Evolutionary conservation across 1,140 invertebrate genomes (phyloP).

Genomic region (Listronotus bonariensis): DNA sequence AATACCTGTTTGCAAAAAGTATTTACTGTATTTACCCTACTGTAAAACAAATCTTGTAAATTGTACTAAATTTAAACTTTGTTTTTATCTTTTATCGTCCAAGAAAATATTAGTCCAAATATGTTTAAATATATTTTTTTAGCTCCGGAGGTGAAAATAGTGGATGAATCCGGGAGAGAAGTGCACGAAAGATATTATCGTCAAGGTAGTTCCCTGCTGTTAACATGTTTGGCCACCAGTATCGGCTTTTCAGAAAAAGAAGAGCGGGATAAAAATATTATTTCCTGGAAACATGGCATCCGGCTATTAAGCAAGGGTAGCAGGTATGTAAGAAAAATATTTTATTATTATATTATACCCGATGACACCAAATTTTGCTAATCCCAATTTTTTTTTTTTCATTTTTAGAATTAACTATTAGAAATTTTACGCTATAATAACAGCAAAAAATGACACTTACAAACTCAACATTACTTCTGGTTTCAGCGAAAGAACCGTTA

Average conservation of each 20-base stretch:
- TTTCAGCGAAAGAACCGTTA: no score
- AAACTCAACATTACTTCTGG: no score
- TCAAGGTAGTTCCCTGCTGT: constrained; percentile 71
- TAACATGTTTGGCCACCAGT: constrained; percentile 65
- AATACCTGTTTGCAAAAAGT: no score
- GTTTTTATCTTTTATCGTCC: neutral
- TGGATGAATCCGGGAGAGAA: constrained; percentile 69
- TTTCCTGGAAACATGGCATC: constrained; percentile 55
- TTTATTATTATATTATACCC: no score
- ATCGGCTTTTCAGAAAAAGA: constrained; percentile 52
- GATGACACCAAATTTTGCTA: no score
- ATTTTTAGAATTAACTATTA: no score
- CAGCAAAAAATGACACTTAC: no score
- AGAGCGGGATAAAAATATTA: constrained; percentile 35
- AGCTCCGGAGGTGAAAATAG: constrained; percentile 70
- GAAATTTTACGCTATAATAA: no score
- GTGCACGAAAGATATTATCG: constrained; percentile 74
- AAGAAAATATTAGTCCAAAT: neutral
- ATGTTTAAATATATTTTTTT: no score
- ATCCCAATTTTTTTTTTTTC: no score
- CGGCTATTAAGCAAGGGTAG: constrained; percentile 52
- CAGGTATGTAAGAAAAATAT: constrained; percentile 48
- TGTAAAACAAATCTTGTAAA: no score
- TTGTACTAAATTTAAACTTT: neutral
- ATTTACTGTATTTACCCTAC: no score